Conservation (phyloP, 1,140 invertebrate species). For the Archegozetes longisetosus region DNA sequence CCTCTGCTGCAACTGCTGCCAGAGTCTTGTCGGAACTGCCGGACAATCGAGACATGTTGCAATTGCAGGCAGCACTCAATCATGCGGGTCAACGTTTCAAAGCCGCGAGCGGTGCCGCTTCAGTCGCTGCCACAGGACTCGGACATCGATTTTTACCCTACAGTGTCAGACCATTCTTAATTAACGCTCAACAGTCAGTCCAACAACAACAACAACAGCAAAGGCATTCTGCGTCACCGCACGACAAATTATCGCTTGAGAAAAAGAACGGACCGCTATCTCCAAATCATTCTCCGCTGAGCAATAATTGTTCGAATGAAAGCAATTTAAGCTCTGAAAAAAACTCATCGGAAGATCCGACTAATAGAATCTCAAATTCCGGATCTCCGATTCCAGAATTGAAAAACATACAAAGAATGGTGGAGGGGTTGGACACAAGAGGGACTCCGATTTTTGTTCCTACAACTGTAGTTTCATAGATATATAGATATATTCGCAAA, state of each 20-base stretch:
- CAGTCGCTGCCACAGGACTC: background rate
- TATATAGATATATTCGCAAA: too few species aligned
- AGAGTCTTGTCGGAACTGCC: background rate
- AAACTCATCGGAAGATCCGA: background rate
- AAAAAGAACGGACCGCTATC: background rate
- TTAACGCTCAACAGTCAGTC: background rate
- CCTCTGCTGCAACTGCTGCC: background rate
- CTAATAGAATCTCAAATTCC: background rate
- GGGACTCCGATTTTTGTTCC: background rate
- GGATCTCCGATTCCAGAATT: constrained; percentile 13
- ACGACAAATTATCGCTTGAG: background rate
- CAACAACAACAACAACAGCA: background rate
- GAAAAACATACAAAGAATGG: constrained; percentile 18
- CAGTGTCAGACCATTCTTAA: background rate
- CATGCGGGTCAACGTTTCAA: constrained; percentile 5
- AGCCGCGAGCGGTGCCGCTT: background rate
- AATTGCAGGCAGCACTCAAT: constrained; percentile 8
- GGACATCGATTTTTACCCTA: constrained; percentile 13
- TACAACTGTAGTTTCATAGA: background rate
- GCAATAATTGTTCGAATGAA: too few species aligned
- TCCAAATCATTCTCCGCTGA: too few species aligned
- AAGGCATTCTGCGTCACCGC: background rate
- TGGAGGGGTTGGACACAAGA: constrained; percentile 11
- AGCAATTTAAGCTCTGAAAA: too few species aligned
- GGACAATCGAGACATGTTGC: constrained; percentile 4